Evolutionary conservation across 2,113 vertebrate genomes (phyloP), one percentile per base, ranked within the genome.

Genomic region (Sapajus apella): DNA sequence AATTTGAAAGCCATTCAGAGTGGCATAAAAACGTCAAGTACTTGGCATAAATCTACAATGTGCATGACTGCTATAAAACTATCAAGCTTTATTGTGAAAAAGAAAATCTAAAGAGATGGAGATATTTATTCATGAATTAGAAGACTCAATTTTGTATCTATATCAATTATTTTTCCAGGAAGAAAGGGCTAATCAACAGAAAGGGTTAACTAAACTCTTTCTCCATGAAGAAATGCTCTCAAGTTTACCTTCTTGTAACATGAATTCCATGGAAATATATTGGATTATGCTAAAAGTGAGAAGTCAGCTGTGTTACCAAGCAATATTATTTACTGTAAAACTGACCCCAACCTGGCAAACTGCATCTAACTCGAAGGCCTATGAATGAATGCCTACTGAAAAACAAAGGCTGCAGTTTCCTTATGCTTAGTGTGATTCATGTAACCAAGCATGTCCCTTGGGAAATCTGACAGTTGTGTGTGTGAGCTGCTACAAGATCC

Each of bases 311-410:
- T 88, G 45, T 93, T 90, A 91, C 27, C 40, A 86, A 68, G 80
- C 17, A 77, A 90, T 35, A 96, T 30, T 81, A 85, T 55, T 88
- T 93, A 93, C n/a, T 85, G 3, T 75, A 90, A 93, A 93, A 97
- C 85, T 91, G 32, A 82, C n/a, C 21, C 83, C 50, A 27, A 23
- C 9, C 88, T 91, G 50, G 30, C 40, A 55, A 95, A 86, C 56
- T 70, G 23, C 55, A 87, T 52, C 55, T 79, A 75, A 88, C 37
- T 86, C 64, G 32, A n/a, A 92, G n/a, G 55, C 27, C 72, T 64
- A 25, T n/a, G 56, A 81, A 83, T 80, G 72, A 95, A 88, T 76
- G 32, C 5, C 35, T 55, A 37, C 6, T 73, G 40, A 86, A 95
- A 92, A 91, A 86, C 23, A 94, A 87, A 96, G 87, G 64, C 64